Evolutionary conservation across 2,888 invertebrate genomes (phyloP).

Genomic region (Miltochrista miniata): DNA sequence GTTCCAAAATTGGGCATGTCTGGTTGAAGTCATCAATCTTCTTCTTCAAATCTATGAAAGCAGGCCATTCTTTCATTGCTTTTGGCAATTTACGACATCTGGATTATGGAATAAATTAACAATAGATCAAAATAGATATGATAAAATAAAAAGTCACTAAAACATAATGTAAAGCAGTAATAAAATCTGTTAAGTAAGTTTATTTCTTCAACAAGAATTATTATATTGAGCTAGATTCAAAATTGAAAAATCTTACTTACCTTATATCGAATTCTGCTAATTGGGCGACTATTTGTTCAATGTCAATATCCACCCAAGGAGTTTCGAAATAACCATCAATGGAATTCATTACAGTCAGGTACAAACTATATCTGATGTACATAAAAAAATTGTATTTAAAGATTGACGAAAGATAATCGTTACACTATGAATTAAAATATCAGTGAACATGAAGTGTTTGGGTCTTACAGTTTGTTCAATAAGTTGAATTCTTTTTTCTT

Average conservation of each 20-base stretch:
- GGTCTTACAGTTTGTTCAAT: conserved; percentile 89
- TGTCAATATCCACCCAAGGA: conserved; percentile 92
- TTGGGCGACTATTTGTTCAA: conserved; percentile 91
- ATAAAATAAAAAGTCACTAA: too few species aligned
- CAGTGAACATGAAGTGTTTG: too few species aligned
- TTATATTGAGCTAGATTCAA: too few species aligned
- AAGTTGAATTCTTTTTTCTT: conserved; percentile 93
- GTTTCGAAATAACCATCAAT: conserved; percentile 94
- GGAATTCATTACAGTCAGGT: conserved; percentile 92
- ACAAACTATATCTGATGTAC: conserved; percentile 78
- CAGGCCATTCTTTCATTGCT: conserved; percentile 94
- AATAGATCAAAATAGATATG: background rate
- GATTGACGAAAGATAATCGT: too few species aligned
- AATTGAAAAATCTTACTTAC: conserved; percentile 70
- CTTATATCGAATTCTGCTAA: conserved; percentile 92
- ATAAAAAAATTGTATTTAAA: too few species aligned
- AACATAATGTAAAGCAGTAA: too few species aligned
- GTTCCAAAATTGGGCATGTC: conserved; percentile 91
- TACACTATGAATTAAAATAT: too few species aligned
- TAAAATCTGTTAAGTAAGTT: too few species aligned
- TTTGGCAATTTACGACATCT: conserved; percentile 93
- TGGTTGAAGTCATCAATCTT: conserved; percentile 96
- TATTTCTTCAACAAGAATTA: too few species aligned
- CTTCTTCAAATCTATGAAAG: conserved; percentile 91
- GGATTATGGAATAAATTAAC: background rate